Conservation (phyloP, 2,797 vertebrate genomes). For the Falco berigora region DNA sequence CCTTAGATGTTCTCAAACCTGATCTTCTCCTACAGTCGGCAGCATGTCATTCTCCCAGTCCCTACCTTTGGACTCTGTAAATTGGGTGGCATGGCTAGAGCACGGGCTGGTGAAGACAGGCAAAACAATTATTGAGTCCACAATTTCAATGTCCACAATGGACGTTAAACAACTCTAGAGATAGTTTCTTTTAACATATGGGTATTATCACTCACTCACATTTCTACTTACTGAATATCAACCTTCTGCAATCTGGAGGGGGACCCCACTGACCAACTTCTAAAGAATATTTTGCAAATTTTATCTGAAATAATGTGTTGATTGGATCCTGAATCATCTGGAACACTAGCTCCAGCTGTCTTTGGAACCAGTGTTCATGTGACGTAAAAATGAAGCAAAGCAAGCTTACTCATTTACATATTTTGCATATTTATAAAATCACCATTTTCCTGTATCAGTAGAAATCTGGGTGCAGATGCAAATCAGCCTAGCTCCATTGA, state of each 20-base stretch:
- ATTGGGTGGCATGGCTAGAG: accelerated
- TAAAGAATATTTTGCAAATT: background rate
- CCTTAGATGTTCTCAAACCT: background rate
- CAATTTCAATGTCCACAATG: background rate
- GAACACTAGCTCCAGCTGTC: background rate
- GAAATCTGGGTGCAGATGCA: background rate
- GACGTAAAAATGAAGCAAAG: slow-evolving; percentile 7
- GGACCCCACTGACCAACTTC: background rate
- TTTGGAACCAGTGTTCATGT: background rate
- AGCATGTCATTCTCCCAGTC: background rate
- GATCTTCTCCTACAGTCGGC: background rate
- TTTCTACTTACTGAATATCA: background rate
- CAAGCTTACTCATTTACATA: background rate
- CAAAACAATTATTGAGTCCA: background rate
- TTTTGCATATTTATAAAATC: slow-evolving; percentile 3
- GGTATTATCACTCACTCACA: background rate
- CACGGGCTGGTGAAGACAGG: background rate
- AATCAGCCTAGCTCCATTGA: background rate
- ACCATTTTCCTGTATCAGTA: background rate
- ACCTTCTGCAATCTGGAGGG: background rate
- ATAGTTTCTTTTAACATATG: background rate
- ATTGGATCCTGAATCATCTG: background rate
- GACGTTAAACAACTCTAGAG: background rate
- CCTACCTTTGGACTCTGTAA: background rate
- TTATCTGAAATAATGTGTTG: background rate